Evolutionary conservation across 2,797 vertebrate species (phyloP), one percentile per base, ranked within the genome.

Genomic region (Furcifer pardalis): DNA sequence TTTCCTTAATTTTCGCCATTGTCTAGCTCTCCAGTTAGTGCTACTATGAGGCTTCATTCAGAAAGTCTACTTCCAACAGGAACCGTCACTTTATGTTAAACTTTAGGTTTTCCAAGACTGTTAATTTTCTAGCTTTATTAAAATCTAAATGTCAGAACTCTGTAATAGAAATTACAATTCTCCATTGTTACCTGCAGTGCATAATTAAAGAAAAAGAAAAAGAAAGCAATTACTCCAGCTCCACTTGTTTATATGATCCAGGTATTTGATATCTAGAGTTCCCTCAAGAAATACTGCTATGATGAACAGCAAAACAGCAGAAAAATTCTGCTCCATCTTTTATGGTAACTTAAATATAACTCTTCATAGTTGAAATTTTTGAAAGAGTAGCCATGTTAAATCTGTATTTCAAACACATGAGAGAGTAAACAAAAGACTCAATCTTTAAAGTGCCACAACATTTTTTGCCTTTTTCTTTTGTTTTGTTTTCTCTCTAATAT

Each of bases 251-350:
- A 82, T 88, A 88, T 90, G 91, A 87, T 89, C 76, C 35, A 72
- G 46, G 35, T 49, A 62, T 84, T 90, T 90, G 89, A 90, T 89
- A 91, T 86, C 78, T 83, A 82, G 91, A 91, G 82, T 40, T 79
- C 85, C 87, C n/a, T 86, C 62, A 87, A 81, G 63, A 15, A 79
- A 77, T 62, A 90, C 83, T 71, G n/a, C n/a, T n/a, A n/a, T n/a
- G n/a, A n/a, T n/a, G n/a, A n/a, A n/a, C n/a, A n/a, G n/a, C n/a
- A n/a, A n/a, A n/a, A n/a, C n/a, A n/a, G n/a, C n/a, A n/a, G n/a
- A n/a, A n/a, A n/a, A n/a, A n/a, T n/a, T n/a, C n/a, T n/a, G n/a
- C n/a, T n/a, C n/a, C n/a, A n/a, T n/a, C n/a, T n/a, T n/a, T n/a
- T n/a, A n/a, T n/a, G n/a, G n/a, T n/a, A n/a, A n/a, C n/a, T n/a